Evolutionary conservation across 2,797 vertebrate genomes (phyloP).

Genomic region (Lindbergichthys nudifrons): DNA sequence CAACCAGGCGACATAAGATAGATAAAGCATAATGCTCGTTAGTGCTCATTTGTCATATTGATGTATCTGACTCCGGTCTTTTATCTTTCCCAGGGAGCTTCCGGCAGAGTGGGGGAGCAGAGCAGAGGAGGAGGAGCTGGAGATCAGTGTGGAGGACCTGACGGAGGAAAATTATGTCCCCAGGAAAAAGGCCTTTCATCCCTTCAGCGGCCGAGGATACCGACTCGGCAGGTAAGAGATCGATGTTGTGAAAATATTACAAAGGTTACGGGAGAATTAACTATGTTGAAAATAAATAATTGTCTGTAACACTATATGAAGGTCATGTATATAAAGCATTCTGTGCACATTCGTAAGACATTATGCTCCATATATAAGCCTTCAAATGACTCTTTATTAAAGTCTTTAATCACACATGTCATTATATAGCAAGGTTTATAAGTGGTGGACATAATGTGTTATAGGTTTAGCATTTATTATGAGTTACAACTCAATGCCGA

Average conservation of each 20-base stretch:
- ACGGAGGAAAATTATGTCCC: constrained; percentile 89
- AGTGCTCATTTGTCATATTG: constrained; percentile 46
- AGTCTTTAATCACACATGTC: no score
- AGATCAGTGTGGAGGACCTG: constrained; percentile 94
- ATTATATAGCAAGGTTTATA: no score
- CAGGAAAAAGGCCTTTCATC: constrained; percentile 90
- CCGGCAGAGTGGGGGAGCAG: constrained; percentile 89
- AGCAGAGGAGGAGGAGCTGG: constrained; percentile 92
- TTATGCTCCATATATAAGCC: no score
- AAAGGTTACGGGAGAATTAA: background rate
- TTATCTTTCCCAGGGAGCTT: constrained; percentile 86
- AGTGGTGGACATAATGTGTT: no score
- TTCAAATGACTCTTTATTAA: no score
- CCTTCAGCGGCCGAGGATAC: constrained; percentile 93
- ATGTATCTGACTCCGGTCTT: constrained; percentile 47
- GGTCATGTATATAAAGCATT: no score
- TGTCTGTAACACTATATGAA: no score
- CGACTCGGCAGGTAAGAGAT: constrained; percentile 91
- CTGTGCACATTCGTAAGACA: no score
- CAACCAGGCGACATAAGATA: constrained; percentile 8
- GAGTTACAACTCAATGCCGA: no score
- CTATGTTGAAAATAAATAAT: background rate
- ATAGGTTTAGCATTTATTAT: no score
- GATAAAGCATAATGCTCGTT: constrained; percentile 43
- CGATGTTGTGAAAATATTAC: background rate